Evolutionary conservation across 2,113 vertebrate genomes (phyloP).

Genomic region (Callospermophilus lateralis): DNA sequence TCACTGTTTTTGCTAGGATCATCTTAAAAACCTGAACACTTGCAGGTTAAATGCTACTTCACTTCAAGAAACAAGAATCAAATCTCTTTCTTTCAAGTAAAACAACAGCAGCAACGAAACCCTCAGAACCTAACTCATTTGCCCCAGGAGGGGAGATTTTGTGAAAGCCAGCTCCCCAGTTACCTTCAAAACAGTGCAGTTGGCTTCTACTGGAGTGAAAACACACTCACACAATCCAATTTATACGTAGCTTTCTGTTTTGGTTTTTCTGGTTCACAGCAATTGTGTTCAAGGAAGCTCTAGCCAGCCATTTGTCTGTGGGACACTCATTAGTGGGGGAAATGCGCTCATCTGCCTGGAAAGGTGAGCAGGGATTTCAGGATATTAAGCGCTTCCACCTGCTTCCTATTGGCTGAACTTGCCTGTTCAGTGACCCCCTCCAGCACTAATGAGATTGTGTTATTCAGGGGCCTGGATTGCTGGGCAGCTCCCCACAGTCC

Average conservation of each 20-base stretch:
- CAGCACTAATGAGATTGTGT: background rate
- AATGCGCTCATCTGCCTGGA: constrained; percentile 11
- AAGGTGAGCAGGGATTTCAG: background rate
- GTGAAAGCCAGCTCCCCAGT: background rate
- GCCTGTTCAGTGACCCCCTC: constrained; percentile 54
- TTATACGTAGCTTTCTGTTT: background rate
- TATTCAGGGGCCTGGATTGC: background rate
- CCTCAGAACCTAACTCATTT: background rate
- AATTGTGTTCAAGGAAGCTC: background rate
- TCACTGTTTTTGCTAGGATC: constrained; percentile 5
- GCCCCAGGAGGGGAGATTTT: background rate
- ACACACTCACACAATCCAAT: background rate
- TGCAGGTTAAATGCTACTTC: background rate
- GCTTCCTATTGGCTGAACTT: background rate
- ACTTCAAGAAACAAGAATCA: background rate
- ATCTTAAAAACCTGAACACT: background rate
- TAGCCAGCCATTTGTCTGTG: background rate
- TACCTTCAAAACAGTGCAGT: background rate
- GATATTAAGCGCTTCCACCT: background rate
- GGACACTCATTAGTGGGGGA: background rate
- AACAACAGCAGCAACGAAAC: background rate
- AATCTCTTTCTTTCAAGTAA: constrained; percentile 4
- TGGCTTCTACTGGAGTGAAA: accelerated
- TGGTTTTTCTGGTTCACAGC: background rate
- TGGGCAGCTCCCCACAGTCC: background rate